Base-by-base conservation (phyloP, 2,888 invertebrate genomes). In the Ichneumoninae sp. region DNA sequence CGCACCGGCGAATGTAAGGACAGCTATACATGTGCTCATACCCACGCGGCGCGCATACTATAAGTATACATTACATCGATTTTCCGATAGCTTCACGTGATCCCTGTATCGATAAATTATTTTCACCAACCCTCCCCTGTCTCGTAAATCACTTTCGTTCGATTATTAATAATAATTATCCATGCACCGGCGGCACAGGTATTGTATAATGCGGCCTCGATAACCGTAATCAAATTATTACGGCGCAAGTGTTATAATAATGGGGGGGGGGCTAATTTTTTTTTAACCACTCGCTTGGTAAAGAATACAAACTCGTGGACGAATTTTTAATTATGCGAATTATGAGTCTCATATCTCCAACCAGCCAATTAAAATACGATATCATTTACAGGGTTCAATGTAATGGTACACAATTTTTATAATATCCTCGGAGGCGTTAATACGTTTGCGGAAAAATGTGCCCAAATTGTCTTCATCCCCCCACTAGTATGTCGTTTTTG, bases 121-220 rank as follows among this genome's bases (percentile, higher is more conserved):
- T 72, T 75, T 71, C 62, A 6, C 30, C 69, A 60, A 60, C 71
- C 82, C 68, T 78, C 68, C 82, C 76, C 83, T 30, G 16, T 68
- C 81, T 77, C 86, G 84, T 90, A 88, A 89, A 89, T 89, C 89
- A 89, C 75, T 47, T 26, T 36, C 80, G 60, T 68, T 80, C 71
- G 33, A 50, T n/a, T 80, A 85, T 82, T 82, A 80, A 82, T 82
- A 80, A 80, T 79, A 82, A 82, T 85, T 82, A 82, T 76, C 68
- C 54, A 72, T 76, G 70, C 70, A 57, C 62, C 26, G 47, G 60
- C 8, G 50, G 60, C 36, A 79, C 74, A 66, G 62, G 52, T 74
- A 65, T 78, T 77, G 54, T 77, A 74, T 78, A 81, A 84, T 84
- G 69, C 44, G 81, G 22, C 0, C 70, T 66, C 74, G 75, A 84